A percentile compares a stretch with the other conserved stretches of the same genome.
Conservation (phyloP, 2,797 vertebrate species). For the Pangasius macronema region DNA sequence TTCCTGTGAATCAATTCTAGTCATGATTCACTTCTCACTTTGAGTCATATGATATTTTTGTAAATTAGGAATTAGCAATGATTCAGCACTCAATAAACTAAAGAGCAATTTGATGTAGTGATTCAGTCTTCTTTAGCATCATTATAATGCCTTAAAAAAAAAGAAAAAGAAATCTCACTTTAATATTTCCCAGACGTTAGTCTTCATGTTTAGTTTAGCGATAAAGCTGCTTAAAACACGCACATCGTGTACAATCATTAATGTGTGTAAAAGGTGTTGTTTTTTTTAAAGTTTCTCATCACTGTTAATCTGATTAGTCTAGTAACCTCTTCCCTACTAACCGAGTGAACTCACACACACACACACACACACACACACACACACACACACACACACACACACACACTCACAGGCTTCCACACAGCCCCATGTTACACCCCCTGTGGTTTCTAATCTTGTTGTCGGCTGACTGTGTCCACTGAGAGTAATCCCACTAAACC, state of each 20-base stretch:
- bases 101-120: not conserved
- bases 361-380: conserved; percentile 20
- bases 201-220: not conserved
- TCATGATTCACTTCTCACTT: not conserved
- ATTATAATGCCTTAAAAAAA: not conserved
- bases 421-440: conserved; percentile 26
- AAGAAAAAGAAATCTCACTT: not conserved
- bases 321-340: conserved; percentile 52
- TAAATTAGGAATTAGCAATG: not conserved
- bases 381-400: conserved; percentile 13
- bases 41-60: not conserved
- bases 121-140: not conserved
- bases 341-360: not conserved
- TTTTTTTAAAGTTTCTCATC: conserved; percentile 16
- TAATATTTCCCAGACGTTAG: not conserved
- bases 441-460: conserved; percentile 31
- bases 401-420: conserved; percentile 14
- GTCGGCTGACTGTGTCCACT: conserved; percentile 19
- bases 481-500: conserved; percentile 20
- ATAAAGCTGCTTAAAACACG: not conserved
- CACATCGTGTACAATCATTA: not conserved
- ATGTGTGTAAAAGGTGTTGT: not conserved
- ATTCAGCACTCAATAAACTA: not conserved
- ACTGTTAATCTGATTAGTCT: conserved; percentile 50
- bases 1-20: not conserved